Evolutionary conservation across 64 coral and sea anemone genomes (phyloP).

Genomic region (Stichodactyla helianthus): DNA sequence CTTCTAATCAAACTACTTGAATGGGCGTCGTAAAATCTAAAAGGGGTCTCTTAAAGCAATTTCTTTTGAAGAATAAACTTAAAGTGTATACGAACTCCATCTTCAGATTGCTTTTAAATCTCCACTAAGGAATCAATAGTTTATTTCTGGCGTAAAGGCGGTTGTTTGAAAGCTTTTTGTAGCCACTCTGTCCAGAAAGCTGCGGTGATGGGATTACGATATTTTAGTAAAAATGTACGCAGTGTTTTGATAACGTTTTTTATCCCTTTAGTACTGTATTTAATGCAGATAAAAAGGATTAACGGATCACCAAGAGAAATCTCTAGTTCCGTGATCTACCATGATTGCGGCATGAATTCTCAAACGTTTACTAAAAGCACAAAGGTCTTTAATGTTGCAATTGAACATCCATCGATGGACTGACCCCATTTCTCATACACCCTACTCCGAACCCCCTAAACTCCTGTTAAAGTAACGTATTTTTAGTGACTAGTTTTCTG

Average conservation of each 20-base stretch:
- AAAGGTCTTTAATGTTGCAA: neutral
- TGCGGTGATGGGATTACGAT: neutral
- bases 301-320: neutral
- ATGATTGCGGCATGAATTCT: neutral
- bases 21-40: constrained; percentile 7
- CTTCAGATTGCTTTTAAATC: constrained; percentile 13
- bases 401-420: neutral
- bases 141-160: neutral
- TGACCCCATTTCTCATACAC: neutral
- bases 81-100: neutral
- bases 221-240: neutral
- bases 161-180: constrained; percentile 1
- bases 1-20: neutral
- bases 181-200: neutral
- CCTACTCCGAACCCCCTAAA: neutral
- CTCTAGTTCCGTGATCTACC: neutral
- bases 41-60: constrained; percentile 8
- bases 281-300: neutral
- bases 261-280: constrained; percentile 1
- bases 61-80: constrained; percentile 16
- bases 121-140: constrained; percentile 1
- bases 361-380: neutral
- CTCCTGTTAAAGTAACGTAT: neutral
- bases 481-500: neutral
- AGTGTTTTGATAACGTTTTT: neutral